Conservation (phyloP, 1,140 invertebrate genomes). For the Micrasema minimum region DNA sequence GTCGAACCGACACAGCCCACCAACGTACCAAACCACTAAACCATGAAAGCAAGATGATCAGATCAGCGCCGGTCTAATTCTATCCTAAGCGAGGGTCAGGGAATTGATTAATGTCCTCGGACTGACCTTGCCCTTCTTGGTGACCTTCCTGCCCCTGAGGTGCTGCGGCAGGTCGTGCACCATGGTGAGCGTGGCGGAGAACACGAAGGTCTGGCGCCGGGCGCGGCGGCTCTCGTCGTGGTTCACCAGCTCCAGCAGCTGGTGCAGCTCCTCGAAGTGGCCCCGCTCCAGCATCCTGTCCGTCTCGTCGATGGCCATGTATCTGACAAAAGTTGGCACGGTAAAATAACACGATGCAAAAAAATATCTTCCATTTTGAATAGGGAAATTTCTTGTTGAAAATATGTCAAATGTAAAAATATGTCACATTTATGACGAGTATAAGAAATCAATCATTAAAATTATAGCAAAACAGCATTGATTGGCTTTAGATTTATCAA, state of each 20-base stretch:
- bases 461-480: too few species aligned
- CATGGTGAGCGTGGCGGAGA: conserved; percentile 96
- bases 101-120: too few species aligned
- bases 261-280: conserved; percentile 93
- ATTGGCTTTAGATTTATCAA: too few species aligned
- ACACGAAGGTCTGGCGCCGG: conserved; percentile 92
- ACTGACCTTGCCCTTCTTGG: conserved; percentile 54
- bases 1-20: too few species aligned
- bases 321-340: conserved; percentile 69
- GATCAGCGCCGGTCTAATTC: too few species aligned
- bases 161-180: conserved; percentile 86
- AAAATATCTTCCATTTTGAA: background rate
- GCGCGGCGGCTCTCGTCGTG: conserved; percentile 68
- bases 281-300: conserved; percentile 97
- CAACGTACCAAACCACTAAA: too few species aligned
- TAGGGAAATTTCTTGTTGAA: too few species aligned
- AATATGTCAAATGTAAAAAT: too few species aligned
- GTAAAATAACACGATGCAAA: background rate
- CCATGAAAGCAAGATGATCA: too few species aligned
- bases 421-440: too few species aligned
- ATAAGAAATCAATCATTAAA: too few species aligned
- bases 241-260: conserved; percentile 86
- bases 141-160: conserved; percentile 74
- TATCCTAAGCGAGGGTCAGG: too few species aligned
- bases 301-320: conserved; percentile 96